These are phyloP conservation scores for Chascanopsetta lugubris DNA, from an alignment of 2,113 vertebrate species.

Conservation along the genomic window DNA sequence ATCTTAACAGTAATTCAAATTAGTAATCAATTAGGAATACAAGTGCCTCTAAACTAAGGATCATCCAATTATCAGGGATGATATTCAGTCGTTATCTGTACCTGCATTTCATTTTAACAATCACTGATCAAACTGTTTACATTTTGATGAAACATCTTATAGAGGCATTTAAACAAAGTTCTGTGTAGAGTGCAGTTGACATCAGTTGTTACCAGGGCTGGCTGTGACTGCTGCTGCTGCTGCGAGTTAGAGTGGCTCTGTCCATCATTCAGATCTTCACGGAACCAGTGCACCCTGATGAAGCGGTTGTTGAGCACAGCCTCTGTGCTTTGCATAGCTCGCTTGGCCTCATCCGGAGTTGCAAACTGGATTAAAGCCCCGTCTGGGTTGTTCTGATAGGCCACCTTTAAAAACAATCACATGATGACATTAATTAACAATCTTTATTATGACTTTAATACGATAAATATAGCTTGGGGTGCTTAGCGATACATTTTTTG, in stretches of 20 bases:
- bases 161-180: neutral
- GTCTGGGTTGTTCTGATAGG: conserved; percentile 93
- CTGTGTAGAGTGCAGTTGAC: neutral
- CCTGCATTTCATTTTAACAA: no score
- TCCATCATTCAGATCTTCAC: conserved; percentile 80
- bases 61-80: no score
- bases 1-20: no score
- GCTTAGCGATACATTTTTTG: no score
- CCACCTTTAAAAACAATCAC: conserved; percentile 83
- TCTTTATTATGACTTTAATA: neutral
- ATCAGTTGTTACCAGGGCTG: conserved; percentile 34
- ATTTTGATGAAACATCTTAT: no score
- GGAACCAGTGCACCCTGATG: conserved; percentile 94
- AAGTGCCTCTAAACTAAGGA: no score
- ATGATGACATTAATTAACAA: neutral
- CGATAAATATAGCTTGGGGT: neutral
- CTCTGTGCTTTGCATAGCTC: conserved; percentile 94
- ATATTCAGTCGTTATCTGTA: no score
- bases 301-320: conserved; percentile 97
- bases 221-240: conserved; percentile 35
- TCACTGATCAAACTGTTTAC: no score
- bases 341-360: conserved; percentile 90
- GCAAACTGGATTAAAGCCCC: conserved; percentile 96
- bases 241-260: conserved; percentile 44
- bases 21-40: no score